phyloP scores from a whole-genome alignment of 35 echinoderm and acorn worm genomes.

The Eucidaris tribuloides region DNA sequence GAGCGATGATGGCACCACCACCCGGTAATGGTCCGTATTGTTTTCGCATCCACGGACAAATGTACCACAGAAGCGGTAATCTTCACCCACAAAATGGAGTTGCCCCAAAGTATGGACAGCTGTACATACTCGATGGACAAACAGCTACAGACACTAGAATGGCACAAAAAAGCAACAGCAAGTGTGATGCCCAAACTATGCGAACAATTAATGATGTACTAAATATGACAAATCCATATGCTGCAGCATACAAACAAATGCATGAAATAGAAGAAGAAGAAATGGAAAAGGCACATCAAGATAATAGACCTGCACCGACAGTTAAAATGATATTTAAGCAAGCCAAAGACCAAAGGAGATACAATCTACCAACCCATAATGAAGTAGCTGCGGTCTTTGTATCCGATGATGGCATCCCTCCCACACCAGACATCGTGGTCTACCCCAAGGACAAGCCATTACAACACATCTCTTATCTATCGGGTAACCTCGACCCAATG shows the following conservation, averaged over 20 bases:
- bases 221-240: not conserved
- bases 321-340: not conserved
- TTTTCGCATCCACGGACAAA: not conserved
- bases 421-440: too few species aligned
- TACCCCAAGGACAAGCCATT: too few species aligned
- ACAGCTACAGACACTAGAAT: not conserved
- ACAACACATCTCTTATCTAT: too few species aligned
- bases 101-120: not conserved
- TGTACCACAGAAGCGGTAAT: not conserved
- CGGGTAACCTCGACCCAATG: not conserved
- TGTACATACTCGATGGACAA: not conserved
- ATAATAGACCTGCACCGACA: not conserved
- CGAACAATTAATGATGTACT: not conserved
- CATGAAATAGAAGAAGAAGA: not conserved
- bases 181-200: not conserved
- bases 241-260: not conserved
- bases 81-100: not conserved
- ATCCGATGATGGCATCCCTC: too few species aligned
- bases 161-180: not conserved
- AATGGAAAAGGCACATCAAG: not conserved
- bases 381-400: not conserved
- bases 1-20: constrained; percentile 4
- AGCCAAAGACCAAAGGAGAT: not conserved
- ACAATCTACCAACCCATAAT: not conserved
- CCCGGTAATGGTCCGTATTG: not conserved